These are phyloP conservation scores for Philypnodon macrostomus DNA, from an alignment of 2,797 vertebrate species.

Conservation along the genomic window DNA sequence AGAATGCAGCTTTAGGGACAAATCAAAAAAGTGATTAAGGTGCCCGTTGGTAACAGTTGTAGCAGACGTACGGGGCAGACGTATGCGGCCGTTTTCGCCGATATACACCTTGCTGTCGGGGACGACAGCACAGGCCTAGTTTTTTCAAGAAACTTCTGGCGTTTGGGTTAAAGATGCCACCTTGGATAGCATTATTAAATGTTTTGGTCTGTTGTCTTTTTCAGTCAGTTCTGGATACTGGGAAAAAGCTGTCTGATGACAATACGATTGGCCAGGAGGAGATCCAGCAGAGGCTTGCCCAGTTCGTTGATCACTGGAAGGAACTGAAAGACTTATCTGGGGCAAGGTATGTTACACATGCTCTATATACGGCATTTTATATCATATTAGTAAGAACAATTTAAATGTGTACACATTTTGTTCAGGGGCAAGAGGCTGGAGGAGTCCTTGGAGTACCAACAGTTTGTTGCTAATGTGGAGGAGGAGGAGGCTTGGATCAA, in stretches of 20 bases:
- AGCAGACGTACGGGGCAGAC: too few species aligned
- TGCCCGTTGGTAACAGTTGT: too few species aligned
- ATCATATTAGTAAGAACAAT: background rate
- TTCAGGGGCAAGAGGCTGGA: constrained; percentile 91
- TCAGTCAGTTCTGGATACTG: constrained; percentile 93
- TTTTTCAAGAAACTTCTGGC: too few species aligned
- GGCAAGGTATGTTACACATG: constrained; percentile 77
- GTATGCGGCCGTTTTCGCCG: too few species aligned
- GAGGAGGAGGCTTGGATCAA: constrained; percentile 99
- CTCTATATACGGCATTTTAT: too few species aligned
- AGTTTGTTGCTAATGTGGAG: constrained; percentile 97
- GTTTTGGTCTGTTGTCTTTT: constrained; percentile 1
- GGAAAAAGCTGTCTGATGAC: constrained; percentile 94
- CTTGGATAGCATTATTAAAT: background rate
- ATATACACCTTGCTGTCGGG: too few species aligned
- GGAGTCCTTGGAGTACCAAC: constrained; percentile 97
- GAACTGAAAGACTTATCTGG: constrained; percentile 92
- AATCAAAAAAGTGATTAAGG: too few species aligned
- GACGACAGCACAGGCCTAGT: too few species aligned
- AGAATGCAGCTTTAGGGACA: too few species aligned
- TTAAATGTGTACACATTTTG: constrained; percentile 12
- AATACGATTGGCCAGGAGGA: constrained; percentile 98
- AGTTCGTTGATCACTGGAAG: constrained; percentile 97
- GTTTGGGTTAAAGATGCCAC: background rate
- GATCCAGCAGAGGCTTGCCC: constrained; percentile 94